Evolutionary conservation across 2,797 vertebrate species (phyloP), one percentile per base, ranked within the genome.

Genomic region (Nannoperca obscura): DNA sequence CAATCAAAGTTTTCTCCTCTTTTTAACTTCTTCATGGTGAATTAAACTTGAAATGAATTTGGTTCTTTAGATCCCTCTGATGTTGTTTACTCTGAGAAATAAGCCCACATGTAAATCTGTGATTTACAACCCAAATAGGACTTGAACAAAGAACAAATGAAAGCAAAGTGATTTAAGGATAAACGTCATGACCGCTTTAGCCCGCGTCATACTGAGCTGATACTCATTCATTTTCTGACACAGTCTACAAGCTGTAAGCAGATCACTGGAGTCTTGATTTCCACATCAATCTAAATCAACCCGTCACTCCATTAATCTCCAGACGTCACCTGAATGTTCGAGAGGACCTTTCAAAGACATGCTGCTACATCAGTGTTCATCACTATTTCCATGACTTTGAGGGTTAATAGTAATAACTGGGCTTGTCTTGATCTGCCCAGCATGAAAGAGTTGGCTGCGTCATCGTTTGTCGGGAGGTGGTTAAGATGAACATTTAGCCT

Each of bases 401-500:
- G 30, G 62, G 30, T 71, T 58, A 34, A 62, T 62, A 15, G 44
- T 75, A 24, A 52, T 27, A 40, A 54, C 15, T 6, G 49, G 44
- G 32, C 60, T n/a, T 2, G 47, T 53, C 34, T 0, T 7, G 66
- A 6, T 8, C 54, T 14, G 59, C 68, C 44, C 40, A 19, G 3
- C 14, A 2, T 42, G 19, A 20, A 15, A 67, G 36, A 60, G 46
- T 58, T 34, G 58, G 27, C 57, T 60, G 57, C 42, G 36, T 74
- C 85, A 61, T 58, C 63, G 24, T 78, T 59, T 77, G 30, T 22
- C 49, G 9, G 68, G 76, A 69, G 66, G 17, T 42, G 46, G 65
- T 71, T 50, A 2, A 66, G 77, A 74, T 74, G 47, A 74, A 34
- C 66, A n/a, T 63, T 64, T 36, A 47, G 24, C 59, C 13, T 63